Percentiles rank a stretch among this genome's conserved stretches.
These are phyloP conservation scores for Cyrtorhinus lividipennis DNA, from an alignment of 1,140 invertebrate species.

Conservation along the genomic window DNA sequence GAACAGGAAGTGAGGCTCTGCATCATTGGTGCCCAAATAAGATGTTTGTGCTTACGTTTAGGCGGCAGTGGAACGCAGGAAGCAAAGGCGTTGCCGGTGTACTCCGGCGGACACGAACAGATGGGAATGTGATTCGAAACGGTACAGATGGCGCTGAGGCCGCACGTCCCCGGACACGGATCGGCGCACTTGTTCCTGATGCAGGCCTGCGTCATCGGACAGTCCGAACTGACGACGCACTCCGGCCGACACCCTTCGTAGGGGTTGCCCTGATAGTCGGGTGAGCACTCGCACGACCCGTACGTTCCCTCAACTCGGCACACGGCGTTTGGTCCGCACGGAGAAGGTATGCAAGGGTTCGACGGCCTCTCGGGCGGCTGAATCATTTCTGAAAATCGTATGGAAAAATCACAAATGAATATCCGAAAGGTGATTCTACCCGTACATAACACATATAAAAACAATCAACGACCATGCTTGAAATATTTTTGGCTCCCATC, in stretches of 20 bases:
- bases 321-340: conserved; percentile 56
- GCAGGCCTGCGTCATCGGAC: conserved; percentile 58
- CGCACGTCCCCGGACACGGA: conserved; percentile 59
- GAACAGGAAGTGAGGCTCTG: no score
- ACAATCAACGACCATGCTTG: neutral
- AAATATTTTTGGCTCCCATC: neutral
- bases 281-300: conserved; percentile 50
- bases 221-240: conserved; percentile 65
- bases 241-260: conserved; percentile 59
- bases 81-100: conserved; percentile 43
- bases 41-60: neutral
- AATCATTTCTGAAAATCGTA: conserved; percentile 8
- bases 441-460: no score
- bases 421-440: conserved; percentile 1
- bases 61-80: conserved; percentile 32
- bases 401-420: neutral
- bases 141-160: conserved; percentile 44
- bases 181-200: conserved; percentile 64
- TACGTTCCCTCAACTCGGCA: conserved; percentile 36
- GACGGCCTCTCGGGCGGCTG: neutral
- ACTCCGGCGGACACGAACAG: conserved; percentile 50
- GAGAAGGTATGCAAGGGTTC: conserved; percentile 52
- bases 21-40: no score
- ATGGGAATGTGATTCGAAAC: conserved; percentile 54
- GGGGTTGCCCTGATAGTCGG: conserved; percentile 65